phyloP scores from a whole-genome alignment of 2,113 vertebrate species.

The Chionis minor region DNA sequence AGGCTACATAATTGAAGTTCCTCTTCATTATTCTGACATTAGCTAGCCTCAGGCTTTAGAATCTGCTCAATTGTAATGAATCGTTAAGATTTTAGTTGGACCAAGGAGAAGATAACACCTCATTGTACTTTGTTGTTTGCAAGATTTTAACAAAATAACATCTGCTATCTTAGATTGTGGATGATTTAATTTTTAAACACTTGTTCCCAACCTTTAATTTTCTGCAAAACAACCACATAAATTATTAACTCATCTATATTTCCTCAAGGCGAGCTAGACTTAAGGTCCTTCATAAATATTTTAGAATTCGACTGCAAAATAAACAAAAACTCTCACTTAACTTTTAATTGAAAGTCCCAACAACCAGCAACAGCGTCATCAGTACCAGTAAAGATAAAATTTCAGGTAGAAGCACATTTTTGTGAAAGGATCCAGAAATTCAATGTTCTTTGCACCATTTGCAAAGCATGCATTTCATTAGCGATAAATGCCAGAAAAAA shows the following conservation, averaged over 20 bases:
- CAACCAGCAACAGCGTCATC: constrained; percentile 19
- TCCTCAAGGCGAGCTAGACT: constrained; percentile 78
- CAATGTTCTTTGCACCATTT: neutral
- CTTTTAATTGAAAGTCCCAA: constrained; percentile 77
- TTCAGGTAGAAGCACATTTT: neutral
- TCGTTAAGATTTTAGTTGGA: constrained; percentile 66
- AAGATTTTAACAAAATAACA: constrained; percentile 77
- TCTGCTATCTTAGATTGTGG: constrained; percentile 69
- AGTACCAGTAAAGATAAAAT: neutral
- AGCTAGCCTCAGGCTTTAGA: constrained; percentile 53
- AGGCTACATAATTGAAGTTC: constrained; percentile 40
- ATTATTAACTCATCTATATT: constrained; percentile 81
- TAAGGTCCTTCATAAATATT: constrained; percentile 82
- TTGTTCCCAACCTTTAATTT: constrained; percentile 82
- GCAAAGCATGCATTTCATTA: neutral
- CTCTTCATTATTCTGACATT: constrained; percentile 55
- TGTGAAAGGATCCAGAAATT: neutral
- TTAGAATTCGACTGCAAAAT: constrained; percentile 75
- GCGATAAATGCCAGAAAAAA: neutral
- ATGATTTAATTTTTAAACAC: constrained; percentile 85
- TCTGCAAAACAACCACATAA: constrained; percentile 79
- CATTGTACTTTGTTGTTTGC: constrained; percentile 62
- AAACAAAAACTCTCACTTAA: constrained; percentile 81
- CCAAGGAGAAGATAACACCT: constrained; percentile 49
- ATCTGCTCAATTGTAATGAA: constrained; percentile 62